phyloP scores from a whole-genome alignment of 2,113 vertebrate species.

The Laticauda colubrina region DNA sequence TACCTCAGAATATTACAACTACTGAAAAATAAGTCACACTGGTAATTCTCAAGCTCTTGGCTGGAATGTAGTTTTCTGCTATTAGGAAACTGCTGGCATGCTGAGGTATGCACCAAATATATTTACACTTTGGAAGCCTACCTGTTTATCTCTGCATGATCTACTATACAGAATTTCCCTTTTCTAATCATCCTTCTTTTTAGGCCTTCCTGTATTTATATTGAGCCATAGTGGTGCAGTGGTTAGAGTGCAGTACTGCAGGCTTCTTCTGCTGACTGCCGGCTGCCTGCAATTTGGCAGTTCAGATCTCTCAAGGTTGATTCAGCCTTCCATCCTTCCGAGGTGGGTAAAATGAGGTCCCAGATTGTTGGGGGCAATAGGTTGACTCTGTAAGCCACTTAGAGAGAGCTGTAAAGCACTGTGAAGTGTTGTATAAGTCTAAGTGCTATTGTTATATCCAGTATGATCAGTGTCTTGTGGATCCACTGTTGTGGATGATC shows the following conservation, averaged over 20 bases:
- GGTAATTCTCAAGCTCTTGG: not conserved
- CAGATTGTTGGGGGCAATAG: too few relatives aligned
- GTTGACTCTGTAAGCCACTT: too few relatives aligned
- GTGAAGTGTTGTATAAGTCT: too few relatives aligned
- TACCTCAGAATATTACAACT: rapidly evolving
- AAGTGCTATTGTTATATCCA: not conserved
- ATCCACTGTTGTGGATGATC: not conserved
- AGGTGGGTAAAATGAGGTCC: too few relatives aligned
- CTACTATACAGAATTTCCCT: not conserved
- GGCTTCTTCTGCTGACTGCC: too few relatives aligned
- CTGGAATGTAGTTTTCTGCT: not conserved
- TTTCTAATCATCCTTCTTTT: not conserved
- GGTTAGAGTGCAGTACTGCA: too few relatives aligned
- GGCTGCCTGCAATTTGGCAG: too few relatives aligned
- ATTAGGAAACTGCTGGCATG: not conserved
- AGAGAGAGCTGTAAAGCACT: too few relatives aligned
- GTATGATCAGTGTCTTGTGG: not conserved
- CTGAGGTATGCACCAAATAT: too few relatives aligned
- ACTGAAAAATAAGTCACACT: slow-evolving; percentile 50
- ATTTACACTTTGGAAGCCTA: not conserved
- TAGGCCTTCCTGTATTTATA: not conserved
- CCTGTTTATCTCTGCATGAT: not conserved
- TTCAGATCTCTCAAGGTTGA: too few relatives aligned
- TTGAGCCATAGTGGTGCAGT: too few relatives aligned
- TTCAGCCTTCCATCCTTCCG: too few relatives aligned